A percentile compares a stretch with the other conserved stretches of the same genome.
Evolutionary conservation across 2,888 invertebrate genomes (phyloP).

Genomic region (Temnothorax rugatulus): DNA sequence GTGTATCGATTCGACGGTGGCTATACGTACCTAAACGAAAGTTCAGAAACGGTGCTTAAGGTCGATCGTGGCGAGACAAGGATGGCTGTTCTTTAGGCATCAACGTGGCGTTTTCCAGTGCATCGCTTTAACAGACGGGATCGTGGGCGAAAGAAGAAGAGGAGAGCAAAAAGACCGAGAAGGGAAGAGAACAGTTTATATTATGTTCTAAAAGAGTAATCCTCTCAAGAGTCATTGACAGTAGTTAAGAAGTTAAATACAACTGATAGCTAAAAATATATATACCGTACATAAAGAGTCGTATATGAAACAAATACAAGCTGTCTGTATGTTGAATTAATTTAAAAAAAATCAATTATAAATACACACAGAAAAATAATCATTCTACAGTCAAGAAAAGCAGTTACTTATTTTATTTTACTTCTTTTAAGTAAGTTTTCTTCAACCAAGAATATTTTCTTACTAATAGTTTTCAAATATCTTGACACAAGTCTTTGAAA

Average conservation of each 20-base stretch:
- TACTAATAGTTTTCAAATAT: no score
- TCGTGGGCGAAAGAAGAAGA: background rate
- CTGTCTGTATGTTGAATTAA: no score
- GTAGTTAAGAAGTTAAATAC: slow-evolving; percentile 3
- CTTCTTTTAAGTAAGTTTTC: no score
- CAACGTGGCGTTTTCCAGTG: slow-evolving; percentile 56
- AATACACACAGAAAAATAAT: no score
- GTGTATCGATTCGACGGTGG: slow-evolving; percentile 55
- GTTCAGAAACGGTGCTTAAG: slow-evolving; percentile 34
- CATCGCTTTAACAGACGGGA: slow-evolving; percentile 51
- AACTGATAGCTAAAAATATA: background rate
- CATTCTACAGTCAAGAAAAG: no score
- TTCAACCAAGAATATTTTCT: no score
- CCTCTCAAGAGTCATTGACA: slow-evolving; percentile 18
- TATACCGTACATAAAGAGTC: background rate
- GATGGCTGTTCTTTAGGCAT: slow-evolving; percentile 29
- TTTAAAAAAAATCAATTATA: no score
- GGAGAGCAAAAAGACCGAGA: background rate
- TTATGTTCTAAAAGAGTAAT: slow-evolving; percentile 15
- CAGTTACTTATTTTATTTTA: no score
- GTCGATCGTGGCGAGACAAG: slow-evolving; percentile 5
- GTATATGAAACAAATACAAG: background rate
- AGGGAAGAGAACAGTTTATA: slow-evolving; percentile 34
- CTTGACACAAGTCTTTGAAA: no score
- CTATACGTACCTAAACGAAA: slow-evolving; percentile 19